These are phyloP conservation scores for Digitonthophagus gazella DNA, from an alignment of 2,888 invertebrate species.

Conservation along the genomic window DNA sequence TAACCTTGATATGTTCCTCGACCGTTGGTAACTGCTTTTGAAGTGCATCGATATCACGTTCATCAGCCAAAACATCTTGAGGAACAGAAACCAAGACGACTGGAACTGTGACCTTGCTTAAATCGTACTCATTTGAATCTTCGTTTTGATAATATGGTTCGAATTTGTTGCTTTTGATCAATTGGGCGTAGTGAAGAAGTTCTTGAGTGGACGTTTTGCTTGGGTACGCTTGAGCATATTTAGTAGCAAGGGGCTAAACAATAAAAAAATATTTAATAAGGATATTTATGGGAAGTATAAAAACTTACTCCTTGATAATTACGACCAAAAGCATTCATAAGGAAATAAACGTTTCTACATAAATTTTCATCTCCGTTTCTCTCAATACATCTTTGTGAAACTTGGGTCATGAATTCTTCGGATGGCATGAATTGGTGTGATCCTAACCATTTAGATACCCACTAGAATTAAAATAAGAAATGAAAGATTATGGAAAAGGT, in stretches of 20 bases:
- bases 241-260: background rate
- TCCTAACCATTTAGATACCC: conserved; percentile 9
- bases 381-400: background rate
- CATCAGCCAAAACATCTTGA: conserved; percentile 55
- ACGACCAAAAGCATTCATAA: conserved; percentile 5
- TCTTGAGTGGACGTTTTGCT: conserved; percentile 55
- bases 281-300: background rate
- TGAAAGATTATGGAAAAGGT: background rate
- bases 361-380: conserved; percentile 6
- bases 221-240: conserved; percentile 16
- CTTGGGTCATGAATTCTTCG: background rate
- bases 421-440: conserved; percentile 10
- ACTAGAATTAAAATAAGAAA: background rate
- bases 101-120: conserved; percentile 52
- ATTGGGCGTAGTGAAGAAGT: conserved; percentile 70
- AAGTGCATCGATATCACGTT: conserved; percentile 51
- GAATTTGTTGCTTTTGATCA: conserved; percentile 50
- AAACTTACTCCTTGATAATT: background rate
- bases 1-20: conserved; percentile 50
- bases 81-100: conserved; percentile 56
- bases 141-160: conserved; percentile 24
- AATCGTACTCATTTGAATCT: conserved; percentile 50
- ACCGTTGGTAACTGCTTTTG: conserved; percentile 47
- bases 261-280: background rate
- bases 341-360: conserved; percentile 4